Evolutionary conservation across 2,797 vertebrate genomes (phyloP).

Genomic region (Eulemur rubriventer): DNA sequence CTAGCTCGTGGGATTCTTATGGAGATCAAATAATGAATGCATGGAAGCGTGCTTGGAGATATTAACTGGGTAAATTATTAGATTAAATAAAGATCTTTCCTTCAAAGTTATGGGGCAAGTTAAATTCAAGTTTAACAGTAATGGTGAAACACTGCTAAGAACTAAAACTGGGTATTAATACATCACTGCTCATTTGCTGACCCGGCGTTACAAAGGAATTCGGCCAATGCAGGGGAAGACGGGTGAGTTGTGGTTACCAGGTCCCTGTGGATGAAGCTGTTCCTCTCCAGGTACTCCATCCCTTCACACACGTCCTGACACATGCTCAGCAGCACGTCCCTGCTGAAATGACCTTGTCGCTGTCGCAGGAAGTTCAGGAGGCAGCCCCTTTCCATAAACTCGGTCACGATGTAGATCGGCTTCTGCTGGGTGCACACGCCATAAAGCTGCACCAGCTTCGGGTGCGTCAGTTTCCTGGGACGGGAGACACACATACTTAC

Average conservation of each 20-base stretch:
- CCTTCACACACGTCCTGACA: constrained; percentile 94
- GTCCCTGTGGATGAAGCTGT: constrained; percentile 95
- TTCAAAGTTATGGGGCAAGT: neutral
- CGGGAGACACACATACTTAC: constrained; percentile 11
- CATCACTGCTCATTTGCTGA: neutral
- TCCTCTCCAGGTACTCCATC: constrained; percentile 94
- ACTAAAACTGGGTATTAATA: neutral
- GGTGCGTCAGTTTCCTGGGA: constrained; percentile 93
- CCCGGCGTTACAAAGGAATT: neutral
- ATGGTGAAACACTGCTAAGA: neutral
- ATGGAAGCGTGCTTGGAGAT: neutral
- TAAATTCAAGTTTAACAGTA: constrained; percentile 35
- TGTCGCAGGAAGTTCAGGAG: constrained; percentile 93
- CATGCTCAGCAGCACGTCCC: constrained; percentile 90
- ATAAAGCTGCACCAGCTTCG: constrained; percentile 95
- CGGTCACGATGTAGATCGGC: constrained; percentile 95
- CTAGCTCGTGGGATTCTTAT: neutral
- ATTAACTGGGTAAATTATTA: neutral
- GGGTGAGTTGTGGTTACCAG: constrained; percentile 86
- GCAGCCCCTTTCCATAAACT: constrained; percentile 96
- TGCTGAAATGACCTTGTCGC: constrained; percentile 86
- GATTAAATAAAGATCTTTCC: neutral
- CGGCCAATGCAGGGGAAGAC: neutral
- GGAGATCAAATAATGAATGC: neutral
- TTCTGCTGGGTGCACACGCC: constrained; percentile 94